phyloP scores from a whole-genome alignment of 2,888 invertebrate species.

The Neoitamus cyanurus region DNA sequence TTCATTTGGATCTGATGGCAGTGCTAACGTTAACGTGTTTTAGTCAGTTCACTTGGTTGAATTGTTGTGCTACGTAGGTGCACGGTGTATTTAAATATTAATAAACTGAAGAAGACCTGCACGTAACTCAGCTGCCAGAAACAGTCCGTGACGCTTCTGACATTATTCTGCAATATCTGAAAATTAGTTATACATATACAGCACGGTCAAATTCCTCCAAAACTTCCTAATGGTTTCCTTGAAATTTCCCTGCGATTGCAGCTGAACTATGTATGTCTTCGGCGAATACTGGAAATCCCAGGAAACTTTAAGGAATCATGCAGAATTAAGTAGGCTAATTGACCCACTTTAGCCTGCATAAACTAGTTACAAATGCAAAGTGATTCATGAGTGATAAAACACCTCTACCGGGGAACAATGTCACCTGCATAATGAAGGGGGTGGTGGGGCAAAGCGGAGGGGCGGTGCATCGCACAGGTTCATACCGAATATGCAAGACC shows the following conservation, averaged over 20 bases:
- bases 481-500: not conserved
- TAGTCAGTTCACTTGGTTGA: too few species aligned
- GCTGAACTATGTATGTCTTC: not conserved
- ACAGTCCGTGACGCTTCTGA: too few species aligned
- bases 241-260: not conserved
- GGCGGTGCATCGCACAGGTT: not conserved
- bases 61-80: too few species aligned
- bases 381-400: slow-evolving; percentile 5
- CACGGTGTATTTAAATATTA: too few species aligned
- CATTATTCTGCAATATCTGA: not conserved
- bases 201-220: not conserved
- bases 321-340: not conserved
- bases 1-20: not conserved
- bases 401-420: not conserved
- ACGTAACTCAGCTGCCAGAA: too few species aligned
- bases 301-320: not conserved
- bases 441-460: not conserved
- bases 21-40: too few species aligned
- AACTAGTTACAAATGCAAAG: not conserved
- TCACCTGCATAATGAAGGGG: not conserved
- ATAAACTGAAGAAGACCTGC: too few species aligned
- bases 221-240: not conserved
- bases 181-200: too few species aligned
- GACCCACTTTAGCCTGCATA: not conserved
- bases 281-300: not conserved